Conservation (phyloP, 92 coral and sea anemone species). For the Parazoanthus darwini region DNA sequence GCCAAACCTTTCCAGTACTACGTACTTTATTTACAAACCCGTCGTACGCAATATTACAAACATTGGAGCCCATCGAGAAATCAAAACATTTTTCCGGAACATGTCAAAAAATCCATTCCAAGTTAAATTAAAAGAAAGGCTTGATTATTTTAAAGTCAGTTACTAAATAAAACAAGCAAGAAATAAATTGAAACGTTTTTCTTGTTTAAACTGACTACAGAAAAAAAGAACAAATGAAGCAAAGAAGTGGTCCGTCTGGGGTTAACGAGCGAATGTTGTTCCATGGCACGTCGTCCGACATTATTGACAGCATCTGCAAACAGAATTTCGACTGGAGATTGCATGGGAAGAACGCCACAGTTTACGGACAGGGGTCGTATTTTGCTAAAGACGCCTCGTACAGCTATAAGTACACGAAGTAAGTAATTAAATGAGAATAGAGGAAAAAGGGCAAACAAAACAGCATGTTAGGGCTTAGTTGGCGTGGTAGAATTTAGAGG, state of each 20-base stretch:
- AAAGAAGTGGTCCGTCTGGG: conserved; percentile 27
- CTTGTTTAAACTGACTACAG: conserved; percentile 38
- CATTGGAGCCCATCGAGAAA: no score
- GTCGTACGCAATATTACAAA: no score
- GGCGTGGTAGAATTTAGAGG: no score
- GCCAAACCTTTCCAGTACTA: no score
- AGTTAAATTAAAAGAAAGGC: no score
- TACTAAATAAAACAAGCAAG: background rate
- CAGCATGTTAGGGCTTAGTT: no score
- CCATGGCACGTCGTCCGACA: conserved; percentile 61
- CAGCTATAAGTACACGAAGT: conserved; percentile 54
- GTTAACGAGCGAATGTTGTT: conserved; percentile 69
- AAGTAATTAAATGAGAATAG: background rate
- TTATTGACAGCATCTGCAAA: conserved; percentile 67
- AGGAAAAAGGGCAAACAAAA: no score
- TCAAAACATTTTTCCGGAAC: no score
- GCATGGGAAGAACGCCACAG: conserved; percentile 53
- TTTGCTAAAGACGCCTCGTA: conserved; percentile 67
- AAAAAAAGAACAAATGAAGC: conserved; percentile 73
- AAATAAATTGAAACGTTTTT: background rate
- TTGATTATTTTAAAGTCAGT: background rate
- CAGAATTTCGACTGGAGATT: conserved; percentile 79
- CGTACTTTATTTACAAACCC: no score
- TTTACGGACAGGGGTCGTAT: conserved; percentile 79
- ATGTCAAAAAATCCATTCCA: no score